phyloP scores from a whole-genome alignment of 2,888 invertebrate genomes.

The Melanargia galathea region DNA sequence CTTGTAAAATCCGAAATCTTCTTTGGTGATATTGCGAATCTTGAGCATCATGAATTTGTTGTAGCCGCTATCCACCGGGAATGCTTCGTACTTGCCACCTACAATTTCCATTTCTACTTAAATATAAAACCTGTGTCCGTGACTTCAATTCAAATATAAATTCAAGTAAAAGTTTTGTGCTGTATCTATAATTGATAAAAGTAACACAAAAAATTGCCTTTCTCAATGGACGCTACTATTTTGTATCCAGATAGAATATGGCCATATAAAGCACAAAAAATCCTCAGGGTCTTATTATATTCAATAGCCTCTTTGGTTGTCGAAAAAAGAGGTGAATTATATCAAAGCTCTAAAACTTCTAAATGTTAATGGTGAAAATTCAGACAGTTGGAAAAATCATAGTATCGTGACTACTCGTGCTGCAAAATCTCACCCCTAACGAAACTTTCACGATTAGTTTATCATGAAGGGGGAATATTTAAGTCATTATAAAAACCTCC shows the following conservation, averaged over 20 bases:
- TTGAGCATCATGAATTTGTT: conserved; percentile 96
- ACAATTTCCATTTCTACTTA: conserved; percentile 85
- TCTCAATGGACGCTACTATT: not conserved
- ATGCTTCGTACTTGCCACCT: conserved; percentile 96
- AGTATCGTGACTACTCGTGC: not conserved
- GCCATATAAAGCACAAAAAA: not conserved
- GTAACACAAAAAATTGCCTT: no score
- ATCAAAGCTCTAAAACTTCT: not conserved
- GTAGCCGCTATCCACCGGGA: conserved; percentile 93
- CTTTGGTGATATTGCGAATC: conserved; percentile 90
- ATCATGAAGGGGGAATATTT: not conserved
- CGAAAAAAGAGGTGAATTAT: not conserved
- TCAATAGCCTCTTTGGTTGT: not conserved
- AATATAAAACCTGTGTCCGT: conserved; percentile 70
- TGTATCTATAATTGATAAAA: not conserved
- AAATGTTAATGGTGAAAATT: not conserved
- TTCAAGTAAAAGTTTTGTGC: not conserved
- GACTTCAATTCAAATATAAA: conserved; percentile 24
- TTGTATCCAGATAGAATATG: no score
- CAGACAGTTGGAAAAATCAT: not conserved
- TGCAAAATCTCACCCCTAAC: not conserved
- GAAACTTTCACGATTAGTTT: conserved; percentile 4
- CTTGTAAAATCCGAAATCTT: conserved; percentile 94
- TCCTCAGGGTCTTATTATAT: not conserved
- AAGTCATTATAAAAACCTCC: not conserved